Base-by-base conservation (phyloP, 2,888 invertebrate genomes). In the Acrobasis consociella region DNA sequence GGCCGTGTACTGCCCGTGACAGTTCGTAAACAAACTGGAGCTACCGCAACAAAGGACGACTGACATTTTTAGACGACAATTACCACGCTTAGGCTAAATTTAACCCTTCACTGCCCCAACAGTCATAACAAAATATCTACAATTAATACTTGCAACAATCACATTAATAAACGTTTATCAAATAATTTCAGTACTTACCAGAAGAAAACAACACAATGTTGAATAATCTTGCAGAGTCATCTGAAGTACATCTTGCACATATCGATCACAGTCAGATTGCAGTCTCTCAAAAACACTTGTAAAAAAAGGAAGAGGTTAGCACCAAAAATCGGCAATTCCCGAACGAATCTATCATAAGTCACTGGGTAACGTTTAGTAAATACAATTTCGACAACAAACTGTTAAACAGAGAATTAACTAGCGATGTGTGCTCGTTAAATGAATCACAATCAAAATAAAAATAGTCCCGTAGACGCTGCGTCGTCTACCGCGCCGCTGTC, bases 11-110 rank as follows among this genome's bases (percentile, higher is more conserved):
- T 92, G 92, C 82, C 91, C 91, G 90, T 93, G 93, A 93, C 93
- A 93, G 92, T 93, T 93, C 91, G 93, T 93, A 93, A 93, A 93
- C 93, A 93, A 93, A 93, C 93, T 89, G 90, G 84, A 89, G 87
- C 91, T 92, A 91, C 91, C 91, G 89, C 91, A 91, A 92, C 90
- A 91, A 89, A 84, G 85, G 78, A 71, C 69, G 72, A 78, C 72
- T 78, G 78, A 76, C 77, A 79, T 78, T 82, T 60, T 80, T 72
- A 65, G 62, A 68, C 64, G 65, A 65, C 64, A 72, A 80, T 77
- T 78, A 75, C 65, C 66, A 70, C 69, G 62, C 61, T 65, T 63
- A 60, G 60, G 62, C 64, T 66, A 68, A 75, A 70, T 68, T 64
- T 64, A 68, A 66, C 64, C 64, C 65, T 62, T 52, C 62, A 65